Evolutionary conservation across 2,113 vertebrate genomes (phyloP).

Genomic region (Apus apus): DNA sequence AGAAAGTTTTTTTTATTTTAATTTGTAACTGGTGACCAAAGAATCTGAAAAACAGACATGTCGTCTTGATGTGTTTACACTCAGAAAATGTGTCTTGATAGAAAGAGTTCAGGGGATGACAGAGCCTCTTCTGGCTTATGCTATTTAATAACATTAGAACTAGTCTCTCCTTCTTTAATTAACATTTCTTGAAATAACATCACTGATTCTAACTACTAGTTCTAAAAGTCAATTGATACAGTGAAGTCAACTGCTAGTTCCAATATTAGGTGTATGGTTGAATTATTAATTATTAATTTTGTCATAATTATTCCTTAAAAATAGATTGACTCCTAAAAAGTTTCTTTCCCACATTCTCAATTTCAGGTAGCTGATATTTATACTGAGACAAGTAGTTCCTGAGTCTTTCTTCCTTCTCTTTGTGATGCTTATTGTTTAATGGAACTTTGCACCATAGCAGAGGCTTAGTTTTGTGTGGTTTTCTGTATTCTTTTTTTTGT

Average conservation of each 20-base stretch:
- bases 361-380: background rate
- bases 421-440: background rate
- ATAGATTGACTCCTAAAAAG: background rate
- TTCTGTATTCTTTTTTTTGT: background rate
- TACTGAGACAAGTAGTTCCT: background rate
- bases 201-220: background rate
- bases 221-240: background rate
- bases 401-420: background rate
- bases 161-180: slow-evolving; percentile 17
- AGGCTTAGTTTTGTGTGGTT: background rate
- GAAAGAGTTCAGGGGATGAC: background rate
- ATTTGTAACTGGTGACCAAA: slow-evolving; percentile 41
- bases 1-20: background rate
- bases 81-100: background rate
- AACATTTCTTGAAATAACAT: background rate
- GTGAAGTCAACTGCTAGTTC: background rate
- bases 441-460: background rate
- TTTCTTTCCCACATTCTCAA: background rate
- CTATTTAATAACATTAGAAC: background rate
- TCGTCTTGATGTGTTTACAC: slow-evolving; percentile 3
- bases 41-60: background rate
- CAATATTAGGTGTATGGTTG: background rate
- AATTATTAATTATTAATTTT: background rate
- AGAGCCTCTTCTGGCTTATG: background rate
- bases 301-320: background rate